Conservation (phyloP, 2,797 vertebrate genomes). For the Rachycentron canadum region DNA sequence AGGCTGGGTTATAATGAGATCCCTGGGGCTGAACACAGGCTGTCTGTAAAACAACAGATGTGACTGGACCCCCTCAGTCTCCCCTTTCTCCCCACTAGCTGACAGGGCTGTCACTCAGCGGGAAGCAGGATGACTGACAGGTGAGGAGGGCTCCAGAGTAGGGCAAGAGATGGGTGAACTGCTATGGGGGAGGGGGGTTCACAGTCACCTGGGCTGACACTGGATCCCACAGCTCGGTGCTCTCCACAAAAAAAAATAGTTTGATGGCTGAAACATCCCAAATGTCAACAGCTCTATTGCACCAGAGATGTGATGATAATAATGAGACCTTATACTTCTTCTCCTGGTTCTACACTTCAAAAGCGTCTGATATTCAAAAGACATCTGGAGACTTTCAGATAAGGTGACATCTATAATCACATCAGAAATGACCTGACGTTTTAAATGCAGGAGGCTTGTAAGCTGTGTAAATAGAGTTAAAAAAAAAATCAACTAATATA, state of each 20-base stretch:
- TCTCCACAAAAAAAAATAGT: constrained; percentile 54
- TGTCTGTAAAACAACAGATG: constrained; percentile 82
- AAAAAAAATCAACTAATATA: constrained; percentile 12
- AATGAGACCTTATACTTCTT: constrained; percentile 49
- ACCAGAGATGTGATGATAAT: constrained; percentile 36
- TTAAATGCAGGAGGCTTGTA: constrained; percentile 37
- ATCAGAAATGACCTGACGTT: constrained; percentile 39
- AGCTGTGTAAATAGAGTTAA: constrained; percentile 14
- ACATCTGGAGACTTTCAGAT: constrained; percentile 62
- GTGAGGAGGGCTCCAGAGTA: constrained; percentile 34
- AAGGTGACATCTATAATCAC: constrained; percentile 61
- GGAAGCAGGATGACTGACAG: constrained; percentile 66
- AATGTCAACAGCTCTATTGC: constrained; percentile 71
- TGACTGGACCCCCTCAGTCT: constrained; percentile 71
- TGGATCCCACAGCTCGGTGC: constrained; percentile 52
- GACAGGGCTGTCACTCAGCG: constrained; percentile 73
- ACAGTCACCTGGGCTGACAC: constrained; percentile 64
- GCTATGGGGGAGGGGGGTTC: constrained; percentile 19
- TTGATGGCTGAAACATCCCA: constrained; percentile 56
- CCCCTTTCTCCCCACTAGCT: constrained; percentile 42
- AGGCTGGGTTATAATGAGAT: constrained; percentile 81
- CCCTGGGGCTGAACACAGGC: constrained; percentile 77
- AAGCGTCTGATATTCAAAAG: constrained; percentile 74
- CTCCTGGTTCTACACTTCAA: constrained; percentile 46
- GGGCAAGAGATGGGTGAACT: constrained; percentile 39